These are phyloP conservation scores for Pollachius pollachius DNA, from an alignment of 2,113 vertebrate genomes.

Conservation along the genomic window DNA sequence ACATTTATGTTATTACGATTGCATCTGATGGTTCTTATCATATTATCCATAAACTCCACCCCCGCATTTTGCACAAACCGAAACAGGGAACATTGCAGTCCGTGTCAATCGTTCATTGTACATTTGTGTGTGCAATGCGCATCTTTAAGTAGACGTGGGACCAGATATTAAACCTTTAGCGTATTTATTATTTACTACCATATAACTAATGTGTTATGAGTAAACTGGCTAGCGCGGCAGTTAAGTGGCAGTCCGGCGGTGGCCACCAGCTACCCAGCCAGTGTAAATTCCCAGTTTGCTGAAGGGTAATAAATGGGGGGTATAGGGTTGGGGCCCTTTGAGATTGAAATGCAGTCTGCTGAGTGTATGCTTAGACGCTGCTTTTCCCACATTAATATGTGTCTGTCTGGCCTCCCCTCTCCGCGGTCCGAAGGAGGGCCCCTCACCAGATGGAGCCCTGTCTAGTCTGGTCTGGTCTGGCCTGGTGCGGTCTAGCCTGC, in stretches of 20 bases:
- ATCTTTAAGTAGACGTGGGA: slow-evolving; percentile 8
- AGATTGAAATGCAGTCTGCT: slow-evolving; percentile 73
- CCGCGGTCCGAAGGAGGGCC: slow-evolving; percentile 65
- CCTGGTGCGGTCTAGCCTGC: slow-evolving; percentile 18
- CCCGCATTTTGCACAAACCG: too few relatives aligned
- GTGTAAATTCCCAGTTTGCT: slow-evolving; percentile 60
- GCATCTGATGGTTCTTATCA: too few relatives aligned
- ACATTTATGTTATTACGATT: too few relatives aligned
- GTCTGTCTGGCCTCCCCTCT: slow-evolving; percentile 68
- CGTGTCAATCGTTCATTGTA: not conserved
- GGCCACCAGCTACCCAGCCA: slow-evolving; percentile 25
- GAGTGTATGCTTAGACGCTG: slow-evolving; percentile 64
- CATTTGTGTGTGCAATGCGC: not conserved
- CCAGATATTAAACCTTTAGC: not conserved
- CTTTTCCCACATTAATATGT: slow-evolving; percentile 80
- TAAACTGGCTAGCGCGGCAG: not conserved
- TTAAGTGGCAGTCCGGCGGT: not conserved
- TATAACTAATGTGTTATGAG: slow-evolving; percentile 2
- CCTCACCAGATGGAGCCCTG: slow-evolving; percentile 76
- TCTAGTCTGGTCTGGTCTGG: slow-evolving; percentile 63
- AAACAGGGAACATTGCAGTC: too few relatives aligned
- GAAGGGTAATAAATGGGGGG: slow-evolving; percentile 70
- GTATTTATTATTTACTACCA: slow-evolving; percentile 25
- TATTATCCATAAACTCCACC: too few relatives aligned
- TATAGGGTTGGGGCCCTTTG: slow-evolving; percentile 60